Base-by-base conservation (phyloP, 2,888 invertebrate genomes). In the Chymomyza caudatula region DNA sequence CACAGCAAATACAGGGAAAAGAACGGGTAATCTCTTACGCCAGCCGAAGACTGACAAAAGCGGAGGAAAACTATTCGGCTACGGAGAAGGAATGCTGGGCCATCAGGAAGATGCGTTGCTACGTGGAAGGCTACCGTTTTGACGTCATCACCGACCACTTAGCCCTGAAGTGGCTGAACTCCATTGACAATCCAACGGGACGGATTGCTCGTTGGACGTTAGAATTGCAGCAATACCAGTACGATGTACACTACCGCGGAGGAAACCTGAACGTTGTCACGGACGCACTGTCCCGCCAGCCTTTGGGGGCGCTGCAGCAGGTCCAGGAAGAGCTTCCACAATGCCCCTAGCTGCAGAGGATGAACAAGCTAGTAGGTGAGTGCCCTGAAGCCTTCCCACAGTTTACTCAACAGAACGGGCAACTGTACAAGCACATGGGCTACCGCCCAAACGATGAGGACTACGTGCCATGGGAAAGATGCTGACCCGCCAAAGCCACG, bases 41-140 rank as follows among this genome's bases (percentile, higher is more conserved):
- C 15, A 43, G 43, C 43, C 47, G 71, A 8, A 47, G 60, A 0
- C 22, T 74, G 3, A 58, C 15, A 2, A 60, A 54, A 0, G 43
- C 61, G 0, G 68, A 71, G 17, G 61, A 57, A 2, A 69, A 71
- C 6, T 73, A 73, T 19, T 69, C 63, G 1, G 61, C 67, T 1
- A 69, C 68, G 1, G 67, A 70, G 20, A 61, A 71, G 22, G 72
- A 73, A 19, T 69, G 73, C 11, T 73, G 63, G 65, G 70, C 63
- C 0, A 64, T 73, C 6, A 20, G 67, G 3, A 73, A 74, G 15
- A 23, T 73, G 49, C 13, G 69, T 13, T 47, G 55, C 0, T 73
- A 73, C 47, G 42, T 69, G 4, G 66, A 69, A 25, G 69, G 57
- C 6, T 58, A 60, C 8, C 53, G 29, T 2, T 69, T 65, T 15